These are phyloP conservation scores for Chiloscyllium punctatum DNA, from an alignment of 2,797 vertebrate genomes.

Conservation along the genomic window DNA sequence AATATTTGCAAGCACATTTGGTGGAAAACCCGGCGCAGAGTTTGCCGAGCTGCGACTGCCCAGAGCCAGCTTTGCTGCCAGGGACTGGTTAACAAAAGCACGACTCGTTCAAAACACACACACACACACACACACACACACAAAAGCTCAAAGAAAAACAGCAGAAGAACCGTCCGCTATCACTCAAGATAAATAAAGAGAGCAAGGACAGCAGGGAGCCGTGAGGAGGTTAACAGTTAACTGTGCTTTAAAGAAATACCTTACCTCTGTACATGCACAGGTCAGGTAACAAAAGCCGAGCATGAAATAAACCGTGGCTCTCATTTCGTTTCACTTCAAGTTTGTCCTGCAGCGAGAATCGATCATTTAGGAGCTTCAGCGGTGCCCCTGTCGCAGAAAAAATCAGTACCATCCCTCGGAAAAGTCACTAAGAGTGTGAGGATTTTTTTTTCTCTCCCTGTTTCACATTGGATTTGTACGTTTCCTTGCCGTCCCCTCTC, in stretches of 20 bases:
- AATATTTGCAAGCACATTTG: background rate
- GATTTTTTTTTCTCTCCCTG: constrained; percentile 37
- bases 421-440: constrained; percentile 51
- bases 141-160: background rate
- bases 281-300: constrained; percentile 83
- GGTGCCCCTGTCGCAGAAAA: constrained; percentile 76
- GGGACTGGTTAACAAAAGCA: background rate
- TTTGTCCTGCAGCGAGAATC: constrained; percentile 64
- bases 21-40: background rate
- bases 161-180: background rate
- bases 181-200: background rate
- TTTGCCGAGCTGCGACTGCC: background rate
- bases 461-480: constrained; percentile 49
- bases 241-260: constrained; percentile 40
- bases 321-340: constrained; percentile 84
- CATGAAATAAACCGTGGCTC: constrained; percentile 77
- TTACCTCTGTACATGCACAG: constrained; percentile 81
- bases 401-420: constrained; percentile 86
- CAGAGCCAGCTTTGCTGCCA: no score
- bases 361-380: constrained; percentile 71
- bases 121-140: no score
- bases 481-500: constrained; percentile 47
- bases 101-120: background rate
- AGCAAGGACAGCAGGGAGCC: constrained; percentile 33
- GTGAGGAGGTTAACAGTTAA: background rate